phyloP scores from a whole-genome alignment of 2,888 invertebrate species.

The Watsonalla cultraria region DNA sequence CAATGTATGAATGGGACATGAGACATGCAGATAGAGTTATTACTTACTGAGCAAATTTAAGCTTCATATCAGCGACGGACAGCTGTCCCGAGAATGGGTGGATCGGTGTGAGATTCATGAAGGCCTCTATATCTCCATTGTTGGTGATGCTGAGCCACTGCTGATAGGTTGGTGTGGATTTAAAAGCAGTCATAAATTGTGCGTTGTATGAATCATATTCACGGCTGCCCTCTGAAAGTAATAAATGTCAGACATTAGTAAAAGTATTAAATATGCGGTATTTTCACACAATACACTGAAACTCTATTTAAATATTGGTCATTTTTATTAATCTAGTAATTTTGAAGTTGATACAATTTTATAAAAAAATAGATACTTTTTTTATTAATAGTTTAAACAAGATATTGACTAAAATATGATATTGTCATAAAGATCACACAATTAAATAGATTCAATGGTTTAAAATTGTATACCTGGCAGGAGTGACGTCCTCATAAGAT shows the following conservation, averaged over 20 bases:
- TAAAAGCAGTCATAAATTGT: slow-evolving; percentile 90
- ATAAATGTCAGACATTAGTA: slow-evolving; percentile 1
- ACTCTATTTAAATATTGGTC: no score
- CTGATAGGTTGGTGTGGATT: slow-evolving; percentile 92
- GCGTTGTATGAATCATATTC: slow-evolving; percentile 94
- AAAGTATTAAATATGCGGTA: neutral
- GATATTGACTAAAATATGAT: no score
- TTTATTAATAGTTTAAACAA: no score
- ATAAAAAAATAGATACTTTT: no score
- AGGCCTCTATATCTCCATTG: slow-evolving; percentile 80
- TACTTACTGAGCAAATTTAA: slow-evolving; percentile 93
- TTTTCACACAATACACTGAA: no score
- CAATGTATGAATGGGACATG: no score
- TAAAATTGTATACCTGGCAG: slow-evolving; percentile 77
- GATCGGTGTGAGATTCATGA: slow-evolving; percentile 85
- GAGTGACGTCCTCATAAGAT: slow-evolving; percentile 88
- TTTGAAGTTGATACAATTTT: no score
- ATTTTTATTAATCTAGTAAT: no score
- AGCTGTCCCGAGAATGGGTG: slow-evolving; percentile 97
- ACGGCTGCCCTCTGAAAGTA: slow-evolving; percentile 83
- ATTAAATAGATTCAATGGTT: neutral
- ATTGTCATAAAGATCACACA: neutral
- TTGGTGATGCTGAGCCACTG: slow-evolving; percentile 86
- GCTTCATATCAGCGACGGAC: slow-evolving; percentile 95
- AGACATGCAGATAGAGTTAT: neutral